Evolutionary conservation across 2,113 vertebrate species (phyloP).

Genomic region (Arenaria interpres): DNA sequence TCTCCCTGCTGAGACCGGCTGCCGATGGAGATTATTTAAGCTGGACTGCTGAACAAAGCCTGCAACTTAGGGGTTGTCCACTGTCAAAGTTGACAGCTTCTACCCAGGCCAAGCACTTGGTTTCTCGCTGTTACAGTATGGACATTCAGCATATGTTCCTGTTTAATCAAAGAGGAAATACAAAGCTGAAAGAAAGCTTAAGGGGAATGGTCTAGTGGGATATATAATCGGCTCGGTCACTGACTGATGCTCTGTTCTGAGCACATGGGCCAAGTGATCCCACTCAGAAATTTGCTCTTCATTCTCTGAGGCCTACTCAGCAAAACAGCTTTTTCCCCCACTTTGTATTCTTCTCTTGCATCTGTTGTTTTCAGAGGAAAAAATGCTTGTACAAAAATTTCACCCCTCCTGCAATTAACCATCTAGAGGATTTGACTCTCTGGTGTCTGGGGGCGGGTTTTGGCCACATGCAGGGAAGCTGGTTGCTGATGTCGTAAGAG

Average conservation of each 20-base stretch:
- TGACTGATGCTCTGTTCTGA: background rate
- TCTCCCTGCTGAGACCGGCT: background rate
- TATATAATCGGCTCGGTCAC: fast-evolving
- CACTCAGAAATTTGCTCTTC: background rate
- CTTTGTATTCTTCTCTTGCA: background rate
- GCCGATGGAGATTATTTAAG: fast-evolving
- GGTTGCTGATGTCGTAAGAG: background rate
- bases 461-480: background rate
- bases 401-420: background rate
- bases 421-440: background rate
- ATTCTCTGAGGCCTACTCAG: background rate
- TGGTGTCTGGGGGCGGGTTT: background rate
- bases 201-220: background rate
- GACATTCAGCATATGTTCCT: background rate
- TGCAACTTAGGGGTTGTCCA: background rate
- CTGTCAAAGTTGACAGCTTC: background rate
- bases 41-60: background rate
- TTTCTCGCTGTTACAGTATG: background rate
- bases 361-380: background rate
- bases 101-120: background rate
- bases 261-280: background rate
- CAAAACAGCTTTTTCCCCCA: background rate
- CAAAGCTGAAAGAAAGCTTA: background rate
- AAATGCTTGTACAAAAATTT: background rate
- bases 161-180: background rate